Conservation (phyloP, 2,113 vertebrate species). For the Willisornis vidua region DNA sequence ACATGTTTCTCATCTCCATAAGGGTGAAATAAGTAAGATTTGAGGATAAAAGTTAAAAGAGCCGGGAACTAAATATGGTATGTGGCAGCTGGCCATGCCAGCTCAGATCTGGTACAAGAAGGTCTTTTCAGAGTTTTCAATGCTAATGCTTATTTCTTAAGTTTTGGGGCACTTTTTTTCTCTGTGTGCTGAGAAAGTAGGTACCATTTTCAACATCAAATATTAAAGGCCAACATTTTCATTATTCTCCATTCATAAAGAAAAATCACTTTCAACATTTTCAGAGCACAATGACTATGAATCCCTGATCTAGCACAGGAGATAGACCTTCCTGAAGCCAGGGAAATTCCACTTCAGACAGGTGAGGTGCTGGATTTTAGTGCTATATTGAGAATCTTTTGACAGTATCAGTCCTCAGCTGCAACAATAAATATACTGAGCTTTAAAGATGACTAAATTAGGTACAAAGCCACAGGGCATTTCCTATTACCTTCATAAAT, state of each 20-base stretch:
- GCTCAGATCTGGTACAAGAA: not conserved
- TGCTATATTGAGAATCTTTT: not conserved
- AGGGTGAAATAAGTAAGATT: not conserved
- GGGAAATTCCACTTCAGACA: not conserved
- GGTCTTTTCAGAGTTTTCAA: not conserved
- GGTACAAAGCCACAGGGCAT: slow-evolving; percentile 17
- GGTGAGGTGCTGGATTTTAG: not conserved
- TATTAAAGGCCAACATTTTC: not conserved
- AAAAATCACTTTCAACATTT: not conserved
- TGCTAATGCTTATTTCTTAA: not conserved
- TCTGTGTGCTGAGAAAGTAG: not conserved
- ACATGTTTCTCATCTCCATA: not conserved
- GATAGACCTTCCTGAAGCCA: not conserved
- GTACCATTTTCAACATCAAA: not conserved
- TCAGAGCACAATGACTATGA: not conserved
- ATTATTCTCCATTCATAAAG: not conserved
- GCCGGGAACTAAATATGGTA: not conserved
- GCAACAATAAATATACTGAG: slow-evolving; percentile 16
- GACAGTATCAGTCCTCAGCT: not conserved
- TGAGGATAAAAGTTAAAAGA: not conserved
- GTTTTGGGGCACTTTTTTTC: not conserved
- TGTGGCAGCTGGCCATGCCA: not conserved
- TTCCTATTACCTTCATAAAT: slow-evolving; percentile 39
- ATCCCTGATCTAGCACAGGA: not conserved
- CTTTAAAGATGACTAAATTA: slow-evolving; percentile 9